Conservation (phyloP, 2,113 vertebrate species). For the Laticauda colubrina region DNA sequence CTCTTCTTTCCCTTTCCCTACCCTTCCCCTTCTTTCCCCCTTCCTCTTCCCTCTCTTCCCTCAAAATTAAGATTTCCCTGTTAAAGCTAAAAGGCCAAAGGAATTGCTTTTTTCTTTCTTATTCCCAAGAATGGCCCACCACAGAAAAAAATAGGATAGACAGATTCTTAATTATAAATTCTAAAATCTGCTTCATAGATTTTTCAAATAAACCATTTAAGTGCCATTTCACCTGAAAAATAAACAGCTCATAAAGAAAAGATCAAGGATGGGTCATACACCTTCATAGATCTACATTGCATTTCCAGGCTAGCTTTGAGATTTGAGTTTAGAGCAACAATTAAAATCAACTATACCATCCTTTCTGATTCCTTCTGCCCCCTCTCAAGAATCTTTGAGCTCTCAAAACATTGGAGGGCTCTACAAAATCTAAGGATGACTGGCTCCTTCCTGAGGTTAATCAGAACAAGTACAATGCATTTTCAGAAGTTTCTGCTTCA, state of each 20-base stretch:
- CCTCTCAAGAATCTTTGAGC: background rate
- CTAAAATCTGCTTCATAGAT: background rate
- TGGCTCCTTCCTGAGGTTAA: background rate
- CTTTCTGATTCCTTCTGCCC: background rate
- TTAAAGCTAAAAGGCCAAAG: background rate
- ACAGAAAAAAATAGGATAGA: background rate
- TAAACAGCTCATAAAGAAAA: background rate
- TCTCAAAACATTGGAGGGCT: background rate
- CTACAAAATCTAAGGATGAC: background rate
- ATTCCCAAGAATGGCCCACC: background rate
- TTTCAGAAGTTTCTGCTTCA: background rate
- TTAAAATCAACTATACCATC: background rate
- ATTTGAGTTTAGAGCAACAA: background rate
- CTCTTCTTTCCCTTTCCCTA: too few relatives aligned
- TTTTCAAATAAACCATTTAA: background rate
- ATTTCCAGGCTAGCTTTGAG: background rate
- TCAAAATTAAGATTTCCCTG: background rate
- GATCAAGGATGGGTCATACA: background rate
- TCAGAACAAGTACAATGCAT: background rate
- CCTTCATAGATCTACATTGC: background rate
- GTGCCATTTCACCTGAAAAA: background rate
- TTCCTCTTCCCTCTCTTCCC: background rate
- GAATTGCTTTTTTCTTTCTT: background rate
- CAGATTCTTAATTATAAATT: background rate
- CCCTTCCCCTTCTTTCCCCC: background rate